Evolutionary conservation across 2,888 invertebrate species (phyloP), one percentile per base, ranked within the genome.

Genomic region (Saturnia japonica): DNA sequence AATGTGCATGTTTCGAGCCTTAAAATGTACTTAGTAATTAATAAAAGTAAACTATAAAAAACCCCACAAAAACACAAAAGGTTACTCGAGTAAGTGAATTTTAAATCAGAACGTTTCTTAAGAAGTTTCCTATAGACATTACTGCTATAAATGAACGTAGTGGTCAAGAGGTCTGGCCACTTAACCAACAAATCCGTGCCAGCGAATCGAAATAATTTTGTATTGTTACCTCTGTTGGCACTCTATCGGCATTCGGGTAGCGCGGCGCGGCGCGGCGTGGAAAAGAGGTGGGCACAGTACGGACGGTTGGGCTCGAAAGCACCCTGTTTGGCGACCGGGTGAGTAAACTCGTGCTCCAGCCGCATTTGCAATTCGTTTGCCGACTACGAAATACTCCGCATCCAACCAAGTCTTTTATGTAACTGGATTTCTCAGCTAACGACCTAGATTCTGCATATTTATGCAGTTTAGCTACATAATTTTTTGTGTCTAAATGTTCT

Each of bases 401-500:
- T 84, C 83, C 84, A 78, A 86, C 86, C 83, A 84, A 88, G 85
- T 86, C 88, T 89, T 89, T 89, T 88, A 88, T 88, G 88, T 88
- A 85, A 89, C 86, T 82, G 85, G 87, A 89, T 91, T 90, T 89
- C 84, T 85, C 86, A 84, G 87, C 86, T 90, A 88, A 91, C 88
- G 91, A 90, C 89, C 87, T 83, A 86, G 83, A 84, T 84, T 85
- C 84, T 87, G 87, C 83, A 88, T 86, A 87, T 89, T 89, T 90
- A 88, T 88, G 84, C 84, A 86, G 83, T 87, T 85, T 80, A 80
- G 84, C 86, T 85, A 86, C 85, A 87, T 79, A 83, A 77, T 84
- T 84, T 86, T 85, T 85, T 80, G 78, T 82, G 80, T 78, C 80
- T 77, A 77, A 76, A 54, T 25, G 25, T 69, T 69, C 57, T 69